These are phyloP conservation scores for Onychomys torridus DNA, from an alignment of 2,797 vertebrate species.

Conservation along the genomic window DNA sequence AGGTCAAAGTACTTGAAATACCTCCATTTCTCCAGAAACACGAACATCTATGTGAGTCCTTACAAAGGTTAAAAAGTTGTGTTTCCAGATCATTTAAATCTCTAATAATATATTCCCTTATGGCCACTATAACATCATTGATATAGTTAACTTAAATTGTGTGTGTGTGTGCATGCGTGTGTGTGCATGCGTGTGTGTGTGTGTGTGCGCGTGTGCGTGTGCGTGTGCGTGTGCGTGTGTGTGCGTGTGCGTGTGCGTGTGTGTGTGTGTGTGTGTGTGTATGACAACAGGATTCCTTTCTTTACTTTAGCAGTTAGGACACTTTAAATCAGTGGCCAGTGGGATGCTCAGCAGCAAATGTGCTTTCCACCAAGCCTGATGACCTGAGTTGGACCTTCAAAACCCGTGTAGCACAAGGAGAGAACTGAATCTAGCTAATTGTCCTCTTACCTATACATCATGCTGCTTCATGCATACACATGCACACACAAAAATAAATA, in stretches of 20 bases:
- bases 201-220: not conserved
- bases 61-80: not conserved
- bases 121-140: not conserved
- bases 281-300: not conserved
- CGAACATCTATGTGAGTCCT: not conserved
- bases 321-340: not conserved
- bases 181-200: too few relatives aligned
- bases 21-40: not conserved
- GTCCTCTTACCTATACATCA: not conserved
- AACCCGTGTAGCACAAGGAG: not conserved
- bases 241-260: not conserved
- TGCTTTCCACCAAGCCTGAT: not conserved
- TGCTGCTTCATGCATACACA: not conserved
- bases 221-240: not conserved
- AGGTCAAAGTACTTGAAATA: not conserved
- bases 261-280: not conserved
- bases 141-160: not conserved
- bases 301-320: not conserved
- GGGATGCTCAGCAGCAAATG: not conserved
- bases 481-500: too few relatives aligned
- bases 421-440: not conserved
- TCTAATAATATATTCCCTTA: not conserved
- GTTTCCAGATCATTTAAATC: not conserved
- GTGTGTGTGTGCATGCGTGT: not conserved
- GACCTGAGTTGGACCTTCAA: not conserved